Percentiles rank a stretch among this genome's conserved stretches.
phyloP scores from a whole-genome alignment of 2,797 vertebrate species.

The Sebastes melanostomus region DNA sequence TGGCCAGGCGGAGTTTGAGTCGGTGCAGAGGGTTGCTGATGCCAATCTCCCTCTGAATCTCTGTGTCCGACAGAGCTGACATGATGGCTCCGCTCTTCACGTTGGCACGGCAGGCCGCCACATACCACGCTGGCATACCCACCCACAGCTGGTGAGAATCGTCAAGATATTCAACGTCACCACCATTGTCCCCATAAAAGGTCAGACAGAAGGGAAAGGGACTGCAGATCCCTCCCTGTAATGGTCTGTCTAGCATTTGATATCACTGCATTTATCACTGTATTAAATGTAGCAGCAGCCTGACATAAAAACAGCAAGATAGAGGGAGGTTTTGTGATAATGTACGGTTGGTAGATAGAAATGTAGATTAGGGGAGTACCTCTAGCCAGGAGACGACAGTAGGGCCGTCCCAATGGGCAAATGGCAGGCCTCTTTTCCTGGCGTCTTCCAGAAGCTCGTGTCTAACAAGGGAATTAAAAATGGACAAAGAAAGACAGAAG shows the following conservation, averaged over 20 bases:
- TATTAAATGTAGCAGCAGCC: neutral
- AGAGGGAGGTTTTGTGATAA: neutral
- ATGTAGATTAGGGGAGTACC: constrained; percentile 78
- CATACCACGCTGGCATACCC: constrained; percentile 98
- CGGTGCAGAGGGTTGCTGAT: constrained; percentile 96
- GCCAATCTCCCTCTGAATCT: constrained; percentile 97
- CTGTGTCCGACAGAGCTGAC: constrained; percentile 95
- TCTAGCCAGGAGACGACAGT: constrained; percentile 97
- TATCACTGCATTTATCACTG: neutral
- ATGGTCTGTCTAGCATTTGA: neutral
- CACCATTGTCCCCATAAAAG: constrained; percentile 22
- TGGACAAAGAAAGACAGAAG: neutral
- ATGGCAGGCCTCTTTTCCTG: constrained; percentile 91
- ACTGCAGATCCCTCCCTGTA: neutral
- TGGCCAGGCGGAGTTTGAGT: constrained; percentile 93
- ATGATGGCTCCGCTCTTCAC: constrained; percentile 98
- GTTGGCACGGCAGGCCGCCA: constrained; percentile 95
- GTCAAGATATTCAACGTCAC: constrained; percentile 57
- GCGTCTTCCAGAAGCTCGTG: constrained; percentile 96
- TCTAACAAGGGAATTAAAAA: constrained; percentile 69
- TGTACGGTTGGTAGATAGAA: neutral
- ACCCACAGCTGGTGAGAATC: constrained; percentile 90
- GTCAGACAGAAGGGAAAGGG: neutral
- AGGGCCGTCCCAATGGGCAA: constrained; percentile 96
- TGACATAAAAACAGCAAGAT: neutral